Conservation (phyloP, 2,888 invertebrate species). For the Pachydiplax longipennis region DNA sequence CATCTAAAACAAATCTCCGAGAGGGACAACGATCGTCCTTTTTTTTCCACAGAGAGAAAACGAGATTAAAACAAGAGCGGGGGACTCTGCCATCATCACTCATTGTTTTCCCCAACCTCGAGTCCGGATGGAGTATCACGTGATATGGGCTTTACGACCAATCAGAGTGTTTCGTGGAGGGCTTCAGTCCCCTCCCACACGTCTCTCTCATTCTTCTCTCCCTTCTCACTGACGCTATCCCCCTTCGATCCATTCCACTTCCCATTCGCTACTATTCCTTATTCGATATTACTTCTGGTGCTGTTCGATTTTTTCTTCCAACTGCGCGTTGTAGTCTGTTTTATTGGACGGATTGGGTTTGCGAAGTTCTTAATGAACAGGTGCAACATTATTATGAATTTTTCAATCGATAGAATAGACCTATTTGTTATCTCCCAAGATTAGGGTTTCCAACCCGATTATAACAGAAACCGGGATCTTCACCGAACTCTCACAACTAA, state of each 20-base stretch:
- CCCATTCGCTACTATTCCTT: not conserved
- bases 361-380: too few species aligned
- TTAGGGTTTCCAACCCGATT: too few species aligned
- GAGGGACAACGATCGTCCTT: not conserved
- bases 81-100: constrained; percentile 32
- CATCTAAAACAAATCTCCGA: not conserved
- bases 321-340: too few species aligned
- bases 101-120: constrained; percentile 32
- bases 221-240: not conserved
- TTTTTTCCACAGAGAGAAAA: not conserved
- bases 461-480: too few species aligned
- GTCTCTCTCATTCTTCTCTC: not conserved
- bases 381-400: too few species aligned
- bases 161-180: constrained; percentile 3
- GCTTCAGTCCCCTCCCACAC: not conserved
- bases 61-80: not conserved
- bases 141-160: constrained; percentile 36
- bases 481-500: too few species aligned
- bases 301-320: too few species aligned
- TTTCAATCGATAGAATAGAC: too few species aligned
- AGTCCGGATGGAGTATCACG: constrained; percentile 29
- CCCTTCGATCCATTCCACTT: not conserved
- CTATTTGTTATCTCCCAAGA: too few species aligned
- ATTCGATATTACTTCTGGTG: too few species aligned
- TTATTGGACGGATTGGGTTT: too few species aligned